A percentile compares a stretch with the other conserved stretches of the same genome.
Evolutionary conservation across 2,797 vertebrate species (phyloP).

Genomic region (Lophotriccus pileatus): DNA sequence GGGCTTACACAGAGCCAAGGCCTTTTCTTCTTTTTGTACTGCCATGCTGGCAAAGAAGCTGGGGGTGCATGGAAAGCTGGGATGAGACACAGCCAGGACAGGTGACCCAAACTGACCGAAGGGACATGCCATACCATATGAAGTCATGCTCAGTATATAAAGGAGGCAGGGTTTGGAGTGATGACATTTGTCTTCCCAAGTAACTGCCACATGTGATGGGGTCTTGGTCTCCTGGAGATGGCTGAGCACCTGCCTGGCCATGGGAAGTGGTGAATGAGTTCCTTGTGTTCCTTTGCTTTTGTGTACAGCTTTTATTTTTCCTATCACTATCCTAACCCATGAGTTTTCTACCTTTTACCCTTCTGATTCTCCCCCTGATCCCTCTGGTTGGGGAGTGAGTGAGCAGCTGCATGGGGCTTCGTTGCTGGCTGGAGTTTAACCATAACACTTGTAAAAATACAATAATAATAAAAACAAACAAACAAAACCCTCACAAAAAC

Average conservation of each 20-base stretch:
- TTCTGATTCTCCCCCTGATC: not conserved
- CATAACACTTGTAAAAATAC: not conserved
- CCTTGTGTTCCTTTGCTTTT: not conserved
- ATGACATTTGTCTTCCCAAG: not conserved
- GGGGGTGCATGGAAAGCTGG: not conserved
- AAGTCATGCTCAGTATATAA: not conserved
- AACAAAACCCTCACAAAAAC: too few species aligned
- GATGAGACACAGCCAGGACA: not conserved
- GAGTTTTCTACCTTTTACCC: not conserved
- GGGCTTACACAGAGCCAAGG: not conserved
- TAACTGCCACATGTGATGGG: not conserved
- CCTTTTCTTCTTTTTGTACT: not conserved
- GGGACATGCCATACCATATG: not conserved
- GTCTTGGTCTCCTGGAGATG: not conserved
- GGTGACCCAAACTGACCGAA: not conserved
- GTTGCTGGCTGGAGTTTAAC: not conserved
- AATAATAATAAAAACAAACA: too few species aligned
- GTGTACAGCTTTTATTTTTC: not conserved
- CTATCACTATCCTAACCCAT: not conserved
- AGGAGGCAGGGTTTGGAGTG: not conserved
- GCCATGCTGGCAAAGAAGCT: not conserved
- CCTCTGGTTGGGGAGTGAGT: not conserved
- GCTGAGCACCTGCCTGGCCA: not conserved
- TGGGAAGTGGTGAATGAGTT: not conserved
- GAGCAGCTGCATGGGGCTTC: not conserved